Conservation (phyloP, 2,113 vertebrate species). For the Pedetes capensis region DNA sequence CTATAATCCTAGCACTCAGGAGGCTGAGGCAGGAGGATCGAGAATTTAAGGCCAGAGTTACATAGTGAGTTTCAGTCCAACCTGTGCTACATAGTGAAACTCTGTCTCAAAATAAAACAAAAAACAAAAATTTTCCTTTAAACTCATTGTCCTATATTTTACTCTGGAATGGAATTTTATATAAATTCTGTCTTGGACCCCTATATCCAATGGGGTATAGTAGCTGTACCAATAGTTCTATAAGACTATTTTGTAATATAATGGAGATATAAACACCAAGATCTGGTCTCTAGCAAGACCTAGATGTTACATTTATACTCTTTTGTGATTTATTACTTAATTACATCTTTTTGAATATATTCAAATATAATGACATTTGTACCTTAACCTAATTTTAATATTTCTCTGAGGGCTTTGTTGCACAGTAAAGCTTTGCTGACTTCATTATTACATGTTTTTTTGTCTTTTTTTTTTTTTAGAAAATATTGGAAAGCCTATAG, state of each 20-base stretch:
- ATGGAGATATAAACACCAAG: not conserved
- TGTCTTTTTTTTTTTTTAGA: not conserved
- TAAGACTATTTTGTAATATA: not conserved
- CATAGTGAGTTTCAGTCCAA: too few relatives aligned
- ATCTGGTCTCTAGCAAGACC: not conserved
- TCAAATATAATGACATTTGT: conserved; percentile 42
- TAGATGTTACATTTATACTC: not conserved
- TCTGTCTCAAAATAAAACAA: too few relatives aligned
- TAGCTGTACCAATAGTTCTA: not conserved
- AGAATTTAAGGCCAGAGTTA: too few relatives aligned
- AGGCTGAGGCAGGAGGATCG: too few relatives aligned
- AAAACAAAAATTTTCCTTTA: too few relatives aligned
- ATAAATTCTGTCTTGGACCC: not conserved
- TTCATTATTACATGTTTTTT: not conserved
- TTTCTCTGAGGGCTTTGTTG: conserved; percentile 14
- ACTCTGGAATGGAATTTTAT: conserved; percentile 22
- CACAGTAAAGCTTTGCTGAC: not conserved
- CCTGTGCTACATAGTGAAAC: too few relatives aligned
- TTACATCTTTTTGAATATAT: conserved; percentile 39
- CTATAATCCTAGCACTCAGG: too few relatives aligned
- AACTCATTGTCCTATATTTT: not conserved
- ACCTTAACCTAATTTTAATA: not conserved
- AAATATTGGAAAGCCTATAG: conserved; percentile 24
- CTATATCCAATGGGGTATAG: not conserved
- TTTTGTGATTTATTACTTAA: conserved; percentile 6